Base-by-base conservation (phyloP, 2,888 invertebrate species). In the Ceriagrion tenellum region DNA sequence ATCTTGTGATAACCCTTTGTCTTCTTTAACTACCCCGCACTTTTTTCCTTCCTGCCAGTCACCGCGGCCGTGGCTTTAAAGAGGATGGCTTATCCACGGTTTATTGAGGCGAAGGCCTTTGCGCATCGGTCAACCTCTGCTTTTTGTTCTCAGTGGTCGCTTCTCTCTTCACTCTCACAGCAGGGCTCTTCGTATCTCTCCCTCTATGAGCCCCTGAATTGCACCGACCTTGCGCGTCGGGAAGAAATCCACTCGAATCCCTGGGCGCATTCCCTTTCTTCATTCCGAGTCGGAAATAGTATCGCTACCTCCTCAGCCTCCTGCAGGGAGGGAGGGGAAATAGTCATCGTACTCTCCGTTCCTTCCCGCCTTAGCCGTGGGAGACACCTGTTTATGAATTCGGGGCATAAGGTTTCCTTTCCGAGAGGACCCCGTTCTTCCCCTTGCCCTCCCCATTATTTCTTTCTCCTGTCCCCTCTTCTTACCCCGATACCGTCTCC, bases 361-460 rank as follows among this genome's bases (percentile, higher is more conserved):
- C 18, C 30, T n/a, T 81, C 3, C n/a, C 81, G 26, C 81, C n/a
- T 35, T 18, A 35, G 81, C 35, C 81, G 81, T 81, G 81, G 93
- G 69, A 93, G 47, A 69, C 93, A 69, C 63, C 93, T 93, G 93
- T 69, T 93, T 93, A 93, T 23, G 93, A 74, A 93, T 93, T 93
- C 93, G 93, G 93, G 47, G 47, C 93, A 69, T 47, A 93, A 47
- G 69, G 69, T 56, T 47, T 69, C n/a, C 69, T 35, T 81, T 81
- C 35, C 81, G 16, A 81, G 93, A 93, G 93, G 93, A 93, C 93
- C 93, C 93, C 81, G 35, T 81, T 35, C 81, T 35, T 35, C 16
- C 81, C 69, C n/a, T 26, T 69, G 35, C 18, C 26, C 26, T 30
- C 74, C 10, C 16, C 69, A 20, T 63, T 35, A 30, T 40, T 59